phyloP scores from a whole-genome alignment of 1,140 invertebrate species.

The Diabrotica virgifera region DNA sequence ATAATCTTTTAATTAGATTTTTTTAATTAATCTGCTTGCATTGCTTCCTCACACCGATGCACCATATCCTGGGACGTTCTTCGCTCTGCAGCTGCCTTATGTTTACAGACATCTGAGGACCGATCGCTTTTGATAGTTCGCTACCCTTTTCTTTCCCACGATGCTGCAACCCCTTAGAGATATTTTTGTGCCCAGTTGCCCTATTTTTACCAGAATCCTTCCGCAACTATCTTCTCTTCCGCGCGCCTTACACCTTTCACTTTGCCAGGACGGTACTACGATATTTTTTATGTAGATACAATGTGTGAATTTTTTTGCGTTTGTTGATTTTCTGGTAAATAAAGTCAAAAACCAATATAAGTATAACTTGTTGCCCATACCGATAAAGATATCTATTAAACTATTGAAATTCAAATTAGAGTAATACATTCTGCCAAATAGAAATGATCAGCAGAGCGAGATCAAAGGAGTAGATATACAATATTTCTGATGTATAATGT shows the following conservation, averaged over 20 bases:
- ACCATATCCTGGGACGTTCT: constrained; percentile 10
- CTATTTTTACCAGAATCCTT: constrained; percentile 29
- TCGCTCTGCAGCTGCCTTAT: constrained; percentile 25
- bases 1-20: constrained; percentile 21
- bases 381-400: too few relatives aligned
- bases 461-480: too few relatives aligned
- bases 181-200: constrained; percentile 13
- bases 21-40: constrained; percentile 14
- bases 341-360: too few relatives aligned
- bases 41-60: constrained; percentile 9
- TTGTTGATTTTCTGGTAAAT: too few relatives aligned
- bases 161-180: constrained; percentile 15
- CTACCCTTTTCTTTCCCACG: constrained; percentile 24
- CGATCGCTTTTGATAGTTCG: constrained; percentile 23
- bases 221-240: constrained; percentile 30
- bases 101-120: constrained; percentile 30
- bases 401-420: too few relatives aligned
- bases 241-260: constrained; percentile 23
- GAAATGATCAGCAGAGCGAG: too few relatives aligned
- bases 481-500: too few relatives aligned
- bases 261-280: background rate
- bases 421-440: too few relatives aligned
- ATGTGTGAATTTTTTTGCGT: too few relatives aligned
- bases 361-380: too few relatives aligned
- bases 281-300: background rate